Evolutionary conservation across 2,797 vertebrate species (phyloP).

Genomic region (Chaenodraco wilsoni): DNA sequence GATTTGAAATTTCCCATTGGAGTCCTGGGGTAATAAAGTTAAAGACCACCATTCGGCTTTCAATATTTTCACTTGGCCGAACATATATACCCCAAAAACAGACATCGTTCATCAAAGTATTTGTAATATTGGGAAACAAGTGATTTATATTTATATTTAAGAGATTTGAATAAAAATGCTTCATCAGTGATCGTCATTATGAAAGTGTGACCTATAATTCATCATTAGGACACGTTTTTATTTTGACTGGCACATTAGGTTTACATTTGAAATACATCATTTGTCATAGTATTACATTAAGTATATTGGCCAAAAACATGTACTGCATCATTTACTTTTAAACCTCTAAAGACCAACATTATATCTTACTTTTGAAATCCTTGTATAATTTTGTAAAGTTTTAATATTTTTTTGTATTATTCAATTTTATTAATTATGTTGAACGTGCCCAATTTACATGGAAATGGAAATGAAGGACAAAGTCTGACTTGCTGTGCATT

Average conservation of each 20-base stretch:
- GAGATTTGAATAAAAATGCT: not conserved
- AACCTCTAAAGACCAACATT: not conserved
- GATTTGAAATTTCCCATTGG: conserved; percentile 54
- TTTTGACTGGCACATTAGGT: not conserved
- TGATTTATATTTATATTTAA: not conserved
- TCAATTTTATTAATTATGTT: not conserved
- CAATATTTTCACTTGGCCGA: conserved; percentile 3
- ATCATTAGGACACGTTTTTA: not conserved
- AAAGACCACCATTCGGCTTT: conserved; percentile 34
- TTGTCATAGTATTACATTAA: not conserved
- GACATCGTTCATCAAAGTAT: not conserved
- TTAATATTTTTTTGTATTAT: not conserved
- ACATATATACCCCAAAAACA: conserved; percentile 1
- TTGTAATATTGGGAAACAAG: not conserved
- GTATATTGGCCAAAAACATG: not conserved
- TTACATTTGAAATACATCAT: conserved; percentile 13
- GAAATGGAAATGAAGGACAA: conserved; percentile 7
- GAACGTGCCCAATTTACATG: not conserved
- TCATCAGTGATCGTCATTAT: not conserved
- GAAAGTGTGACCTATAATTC: not conserved
- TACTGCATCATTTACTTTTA: not conserved
- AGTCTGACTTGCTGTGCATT: conserved; percentile 6
- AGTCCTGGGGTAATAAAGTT: conserved; percentile 64
- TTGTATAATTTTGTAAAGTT: no score
- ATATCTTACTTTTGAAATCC: not conserved